Evolutionary conservation across 2,113 vertebrate genomes (phyloP), one percentile per base, ranked within the genome.

Genomic region (Atrichornis clamosus): DNA sequence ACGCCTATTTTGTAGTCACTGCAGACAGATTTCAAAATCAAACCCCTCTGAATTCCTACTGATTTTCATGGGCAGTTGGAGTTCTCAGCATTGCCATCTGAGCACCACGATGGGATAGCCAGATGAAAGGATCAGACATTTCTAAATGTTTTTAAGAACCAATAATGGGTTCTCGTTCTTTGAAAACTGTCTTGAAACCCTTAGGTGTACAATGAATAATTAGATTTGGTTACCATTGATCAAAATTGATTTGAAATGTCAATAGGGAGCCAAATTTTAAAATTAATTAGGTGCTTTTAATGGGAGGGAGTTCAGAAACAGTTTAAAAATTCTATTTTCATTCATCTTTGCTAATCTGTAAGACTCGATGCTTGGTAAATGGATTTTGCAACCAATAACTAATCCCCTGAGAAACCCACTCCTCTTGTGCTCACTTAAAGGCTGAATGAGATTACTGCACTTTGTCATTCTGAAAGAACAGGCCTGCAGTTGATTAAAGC

Each of bases 381-480:
- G 47, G 75, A 14, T 91, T 90, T 92, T 92, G 81, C 30, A 74
- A 37, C 3, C 5, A 8, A 32, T 70, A 86, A 82, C 65, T 70
- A 86, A 86, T 86, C 64, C 39, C 44, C 67, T 60, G 93, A 87
- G 59, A 63, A 77, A 67, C 7, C 19, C 12, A 21, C 35, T 90
- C 19, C 42, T 91, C 74, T 68, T 46, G 55, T 82, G 60, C 88
- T 90, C 85, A 90, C 67, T 88, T 88, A 91, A 95, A 86, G 59
- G 47, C 80, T 60, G 75, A 93, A 84, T 80, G 59, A 80, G 47
- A 88, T 86, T 55, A 79, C 50, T 77, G 47, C 35, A 70, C 35
- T 77, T 83, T 41, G 28, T 62, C 44, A 37, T 95, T 59, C 59
- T 84, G 75, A 85, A 85, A 55, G 62, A 80, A 76, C 4, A 83